Conservation (phyloP, 2,113 vertebrate species). For the Micronycteris hirsuta region DNA sequence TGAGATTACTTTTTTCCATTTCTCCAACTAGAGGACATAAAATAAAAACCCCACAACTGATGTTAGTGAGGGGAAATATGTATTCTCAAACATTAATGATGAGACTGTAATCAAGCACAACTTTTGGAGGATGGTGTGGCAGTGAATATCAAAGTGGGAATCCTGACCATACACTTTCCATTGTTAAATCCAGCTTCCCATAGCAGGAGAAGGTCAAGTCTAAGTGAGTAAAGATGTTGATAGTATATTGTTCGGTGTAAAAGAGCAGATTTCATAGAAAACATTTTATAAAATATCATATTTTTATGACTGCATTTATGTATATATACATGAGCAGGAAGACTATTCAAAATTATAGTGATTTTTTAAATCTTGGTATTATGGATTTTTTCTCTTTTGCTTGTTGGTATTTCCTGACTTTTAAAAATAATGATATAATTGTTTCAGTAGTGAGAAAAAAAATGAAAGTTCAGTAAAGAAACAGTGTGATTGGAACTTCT, state of each 20-base stretch:
- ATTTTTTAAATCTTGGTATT: not conserved
- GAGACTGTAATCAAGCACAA: not conserved
- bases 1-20: not conserved
- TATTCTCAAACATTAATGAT: not conserved
- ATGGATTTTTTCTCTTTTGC: not conserved
- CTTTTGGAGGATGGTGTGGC: not conserved
- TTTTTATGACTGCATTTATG: not conserved
- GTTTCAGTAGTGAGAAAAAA: not conserved
- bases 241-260: not conserved
- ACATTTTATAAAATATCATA: not conserved
- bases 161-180: not conserved
- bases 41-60: not conserved
- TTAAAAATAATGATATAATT: not conserved
- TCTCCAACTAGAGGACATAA: not conserved
- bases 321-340: not conserved
- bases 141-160: not conserved
- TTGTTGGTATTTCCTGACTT: not conserved
- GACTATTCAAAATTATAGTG: not conserved
- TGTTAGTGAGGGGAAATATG: not conserved
- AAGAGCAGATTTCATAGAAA: not conserved
- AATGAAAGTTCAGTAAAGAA: not conserved
- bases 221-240: not conserved
- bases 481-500: too few species aligned
- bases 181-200: not conserved
- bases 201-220: not conserved